Conservation (phyloP, 2,888 invertebrate species). For the Heteromyza rotundicornis region DNA sequence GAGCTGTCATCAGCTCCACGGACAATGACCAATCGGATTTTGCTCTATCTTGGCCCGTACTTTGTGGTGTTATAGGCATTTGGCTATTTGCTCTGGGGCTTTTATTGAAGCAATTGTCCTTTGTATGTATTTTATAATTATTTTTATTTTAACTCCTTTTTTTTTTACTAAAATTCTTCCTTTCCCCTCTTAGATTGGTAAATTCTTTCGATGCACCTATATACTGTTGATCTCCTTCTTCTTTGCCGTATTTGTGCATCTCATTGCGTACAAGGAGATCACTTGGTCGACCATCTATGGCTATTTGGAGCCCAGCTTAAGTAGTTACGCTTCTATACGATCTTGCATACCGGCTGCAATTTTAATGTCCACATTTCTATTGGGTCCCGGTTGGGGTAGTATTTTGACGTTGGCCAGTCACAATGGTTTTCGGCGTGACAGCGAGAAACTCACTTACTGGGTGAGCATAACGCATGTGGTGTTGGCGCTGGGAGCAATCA, state of each 20-base stretch:
- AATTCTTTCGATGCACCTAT: conserved; percentile 49
- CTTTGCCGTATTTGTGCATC: conserved; percentile 45
- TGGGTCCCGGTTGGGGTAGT: conserved; percentile 87
- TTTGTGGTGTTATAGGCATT: conserved; percentile 42
- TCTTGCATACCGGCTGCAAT: conserved; percentile 37
- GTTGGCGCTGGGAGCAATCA: conserved; percentile 45
- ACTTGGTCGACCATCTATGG: conserved; percentile 32
- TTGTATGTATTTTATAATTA: conserved; percentile 39
- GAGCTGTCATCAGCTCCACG: conserved; percentile 48
- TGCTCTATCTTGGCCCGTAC: conserved; percentile 48
- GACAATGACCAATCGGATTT: conserved; percentile 32
- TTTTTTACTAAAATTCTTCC: conserved; percentile 16
- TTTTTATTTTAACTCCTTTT: not conserved
- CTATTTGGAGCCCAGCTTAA: conserved; percentile 38
- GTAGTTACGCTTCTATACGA: conserved; percentile 30
- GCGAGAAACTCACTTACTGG: conserved; percentile 62
- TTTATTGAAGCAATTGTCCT: conserved; percentile 45
- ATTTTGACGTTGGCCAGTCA: conserved; percentile 83
- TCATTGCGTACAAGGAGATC: conserved; percentile 42
- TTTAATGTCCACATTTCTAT: conserved; percentile 67
- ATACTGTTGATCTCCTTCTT: conserved; percentile 50
- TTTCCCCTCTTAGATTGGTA: conserved; percentile 49
- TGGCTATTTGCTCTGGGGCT: conserved; percentile 48
- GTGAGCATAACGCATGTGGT: conserved; percentile 49
- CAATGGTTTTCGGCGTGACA: conserved; percentile 77